These are phyloP conservation scores for Gobio gobio DNA, from an alignment of 2,113 vertebrate species.

Conservation along the genomic window DNA sequence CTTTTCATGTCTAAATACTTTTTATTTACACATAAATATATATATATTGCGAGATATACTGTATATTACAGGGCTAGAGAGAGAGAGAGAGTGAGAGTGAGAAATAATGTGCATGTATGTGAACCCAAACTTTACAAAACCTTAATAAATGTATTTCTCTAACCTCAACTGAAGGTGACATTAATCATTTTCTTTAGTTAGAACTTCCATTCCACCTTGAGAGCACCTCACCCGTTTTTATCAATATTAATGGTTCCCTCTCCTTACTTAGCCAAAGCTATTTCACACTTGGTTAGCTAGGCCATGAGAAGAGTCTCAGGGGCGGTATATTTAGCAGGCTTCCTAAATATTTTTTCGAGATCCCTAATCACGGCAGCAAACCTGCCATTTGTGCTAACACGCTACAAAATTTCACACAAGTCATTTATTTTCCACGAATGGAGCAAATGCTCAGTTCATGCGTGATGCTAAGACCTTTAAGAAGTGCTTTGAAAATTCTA, in stretches of 20 bases:
- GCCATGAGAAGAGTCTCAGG: conserved; percentile 76
- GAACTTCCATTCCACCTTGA: conserved; percentile 80
- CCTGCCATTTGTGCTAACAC: conserved; percentile 65
- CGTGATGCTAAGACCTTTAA: conserved; percentile 28
- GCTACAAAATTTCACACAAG: conserved; percentile 61
- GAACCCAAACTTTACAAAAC: conserved; percentile 54
- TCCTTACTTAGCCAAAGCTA: conserved; percentile 81
- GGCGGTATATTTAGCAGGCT: conserved; percentile 75
- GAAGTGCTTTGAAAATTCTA: conserved; percentile 58
- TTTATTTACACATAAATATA: not conserved
- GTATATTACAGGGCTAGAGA: not conserved
- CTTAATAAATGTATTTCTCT: conserved; percentile 60
- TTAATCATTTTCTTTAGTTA: conserved; percentile 78
- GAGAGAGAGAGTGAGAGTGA: conserved; percentile 3
- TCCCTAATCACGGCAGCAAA: conserved; percentile 72
- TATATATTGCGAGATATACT: no score
- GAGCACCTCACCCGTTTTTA: conserved; percentile 77
- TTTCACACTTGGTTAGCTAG: conserved; percentile 83
- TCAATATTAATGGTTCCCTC: conserved; percentile 83
- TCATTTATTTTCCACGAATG: conserved; percentile 62
- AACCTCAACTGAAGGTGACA: conserved; percentile 77
- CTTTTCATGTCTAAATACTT: not conserved
- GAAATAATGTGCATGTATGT: not conserved
- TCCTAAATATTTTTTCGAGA: conserved; percentile 76
- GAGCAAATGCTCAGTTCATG: conserved; percentile 33